Conservation (phyloP, 2,113 vertebrate genomes). For the Solea solea region DNA sequence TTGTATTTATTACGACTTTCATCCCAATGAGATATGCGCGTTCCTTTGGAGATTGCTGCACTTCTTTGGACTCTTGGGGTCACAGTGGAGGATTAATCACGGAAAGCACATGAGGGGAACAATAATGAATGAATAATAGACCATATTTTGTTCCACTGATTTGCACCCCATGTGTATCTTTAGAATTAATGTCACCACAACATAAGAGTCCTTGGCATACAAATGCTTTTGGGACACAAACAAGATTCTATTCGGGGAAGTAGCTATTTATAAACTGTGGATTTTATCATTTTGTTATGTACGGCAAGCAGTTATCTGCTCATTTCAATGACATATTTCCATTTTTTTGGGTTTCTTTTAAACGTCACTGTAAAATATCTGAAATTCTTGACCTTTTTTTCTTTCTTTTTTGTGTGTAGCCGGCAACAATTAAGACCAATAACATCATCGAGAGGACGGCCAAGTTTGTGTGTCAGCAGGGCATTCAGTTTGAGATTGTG, state of each 20-base stretch:
- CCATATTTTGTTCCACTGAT: conserved; percentile 50
- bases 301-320: not conserved
- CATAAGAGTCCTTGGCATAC: conserved; percentile 27
- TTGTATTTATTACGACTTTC: conserved; percentile 53
- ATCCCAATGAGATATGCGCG: conserved; percentile 42
- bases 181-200: conserved; percentile 47
- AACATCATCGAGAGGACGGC: conserved; percentile 98
- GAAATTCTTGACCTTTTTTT: not conserved
- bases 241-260: conserved; percentile 25
- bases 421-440: conserved; percentile 95
- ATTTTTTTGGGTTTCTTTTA: not conserved
- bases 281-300: conserved; percentile 20
- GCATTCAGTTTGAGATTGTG: conserved; percentile 98
- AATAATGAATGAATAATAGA: conserved; percentile 66
- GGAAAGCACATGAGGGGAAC: conserved; percentile 47
- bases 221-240: conserved; percentile 34
- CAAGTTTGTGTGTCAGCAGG: conserved; percentile 96
- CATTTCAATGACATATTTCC: not conserved
- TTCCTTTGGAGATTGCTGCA: conserved; percentile 40
- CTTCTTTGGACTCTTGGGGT: conserved; percentile 42
- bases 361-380: not conserved
- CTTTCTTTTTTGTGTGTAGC: conserved; percentile 76
- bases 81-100: conserved; percentile 61
- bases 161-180: conserved; percentile 42
- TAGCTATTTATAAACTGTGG: not conserved